Evolutionary conservation across 2,888 invertebrate genomes (phyloP), one percentile per base, ranked within the genome.

Genomic region (Chirona hameri): DNA sequence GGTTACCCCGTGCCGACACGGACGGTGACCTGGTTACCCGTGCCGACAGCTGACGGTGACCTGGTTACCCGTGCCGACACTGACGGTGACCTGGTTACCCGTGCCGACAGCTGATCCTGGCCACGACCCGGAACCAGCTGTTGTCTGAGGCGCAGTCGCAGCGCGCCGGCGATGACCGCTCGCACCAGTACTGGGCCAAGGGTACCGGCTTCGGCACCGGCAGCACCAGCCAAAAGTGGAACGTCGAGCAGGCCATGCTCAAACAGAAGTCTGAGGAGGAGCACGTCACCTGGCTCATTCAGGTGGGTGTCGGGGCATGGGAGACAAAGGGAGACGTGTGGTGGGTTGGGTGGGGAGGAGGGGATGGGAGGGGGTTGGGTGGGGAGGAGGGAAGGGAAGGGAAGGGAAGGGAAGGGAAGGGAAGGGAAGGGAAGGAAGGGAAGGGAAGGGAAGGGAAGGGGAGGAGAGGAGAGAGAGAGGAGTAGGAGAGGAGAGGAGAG

Each of bases 161-260:
- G 87, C 52, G 83, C 31, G 83, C 60, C 60, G 83, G 81, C 80
- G 84, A 85, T 76, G 86, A 85, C 46, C 84, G 86, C 85, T 76
- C 85, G 84, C 81, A 84, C 60, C 89, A 93, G 85, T 95, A 97
- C 89, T 97, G 97, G 97, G 97, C 97, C 0, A 97, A 98, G 88
- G 97, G 97, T 79, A 98, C 98, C 4, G 98, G 98, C 1, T 98
- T 97, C 89, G 98, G 98, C 81, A 97, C 97, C 0, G 98, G 98
- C 46, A 96, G 96, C 39, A 98, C 96, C 21, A 94, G 95, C 85
- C 97, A 97, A 88, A 95, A 95, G 80, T 98, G 98, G 98, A 97
- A 98, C 89, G 95, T 98, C 65, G 97, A 98, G 87, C 96, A 96
- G 87, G 96, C 97, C n/a, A 89, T 98, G 82, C 89, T 95, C 84